Evolutionary conservation across 2,888 invertebrate genomes (phyloP), one percentile per base, ranked within the genome.

Genomic region (Sinhomidia bicolor): DNA sequence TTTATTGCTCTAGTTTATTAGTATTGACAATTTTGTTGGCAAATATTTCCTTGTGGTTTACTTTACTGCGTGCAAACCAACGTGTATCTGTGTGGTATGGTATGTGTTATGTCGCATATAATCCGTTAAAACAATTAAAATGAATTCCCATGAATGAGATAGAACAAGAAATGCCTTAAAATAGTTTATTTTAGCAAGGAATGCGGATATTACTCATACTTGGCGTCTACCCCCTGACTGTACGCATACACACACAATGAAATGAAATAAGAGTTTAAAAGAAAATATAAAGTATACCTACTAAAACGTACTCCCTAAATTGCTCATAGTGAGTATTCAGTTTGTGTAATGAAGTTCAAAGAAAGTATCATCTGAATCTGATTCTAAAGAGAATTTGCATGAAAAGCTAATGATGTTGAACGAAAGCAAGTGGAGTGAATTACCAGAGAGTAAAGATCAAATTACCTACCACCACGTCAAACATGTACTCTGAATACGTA

Each of bases 141-240:
- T 65, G n/a, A 65, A 65, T 65, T 65, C 65, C n/a, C 65, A 65
- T 36, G 36, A 29, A 65, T 32, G 65, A 65, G 32, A 9, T 14
- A 65, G 65, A 12, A 44, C n/a, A 29, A 80, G 26, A 26, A 62
- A 62, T 41, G 44, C 29, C 60, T 47, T 47, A 51, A 81, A 82
- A 82, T 68, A 81, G 81, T 71, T 23, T 36, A 36, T 68, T 82
- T 71, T 23, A 54, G 12, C 10, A 54, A 54, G 71, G 82, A 82
- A 65, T 83, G 83, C 83, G 83, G 83, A 83, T 83, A 74, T 71
- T 32, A 51, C 41, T 78, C 51, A 78, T 32, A 4, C 23, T 62
- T 29, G 26, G 12, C 23, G 44, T 82, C 62, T 79, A 60, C 12
- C 20, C 44, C 65, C 80, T 41, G 41, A 7, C 51, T 74, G 7